Evolutionary conservation across 1,140 invertebrate genomes (phyloP), one percentile per base, ranked within the genome.

Genomic region (Drosophila baimaii): DNA sequence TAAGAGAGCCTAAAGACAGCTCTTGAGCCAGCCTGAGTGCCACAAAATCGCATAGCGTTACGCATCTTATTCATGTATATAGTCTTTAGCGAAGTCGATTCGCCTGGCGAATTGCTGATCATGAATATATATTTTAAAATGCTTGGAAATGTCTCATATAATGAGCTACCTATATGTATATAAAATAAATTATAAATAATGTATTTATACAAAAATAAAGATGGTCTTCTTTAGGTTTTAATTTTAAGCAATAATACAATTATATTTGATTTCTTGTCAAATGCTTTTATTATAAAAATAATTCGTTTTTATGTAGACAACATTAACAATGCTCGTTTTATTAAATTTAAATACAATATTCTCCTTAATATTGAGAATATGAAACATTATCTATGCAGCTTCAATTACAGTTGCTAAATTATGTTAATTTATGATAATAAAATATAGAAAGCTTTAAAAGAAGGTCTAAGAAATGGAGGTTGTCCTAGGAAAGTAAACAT

Each of bases 221-320:
- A n/a, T n/a, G n/a, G n/a, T n/a, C n/a, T n/a, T n/a, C n/a, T n/a
- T n/a, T n/a, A n/a, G n/a, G n/a, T n/a, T n/a, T n/a, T n/a, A n/a
- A n/a, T n/a, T n/a, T n/a, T n/a, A n/a, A n/a, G n/a, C n/a, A n/a
- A 29, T 9, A 31, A 51, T 19, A 19, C 5, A 4, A 13, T 12
- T 5, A 15, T 51, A 21, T 5, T 13, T 8, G 0, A 8, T 0
- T 52, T 15, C 7, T 33, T 15, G 17, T 21, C 21, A 10, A 21
- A 21, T 8, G 29, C 17, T 1, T 52, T 52, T 52, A 52, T 52
- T 52, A 52, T 33, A 52, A 52, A 52, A 52, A 52, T 52, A 52
- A 3, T 21, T 15, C 9, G 31, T 21, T 52, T 13, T 33, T 15
- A 21, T 5, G 4, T 21, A 5, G 19, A 19, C 49, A 52, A 52